Percentiles rank a stretch among this genome's conserved stretches.
Conservation (phyloP, 2,888 invertebrate species). For the Hyposoter dolosus region DNA sequence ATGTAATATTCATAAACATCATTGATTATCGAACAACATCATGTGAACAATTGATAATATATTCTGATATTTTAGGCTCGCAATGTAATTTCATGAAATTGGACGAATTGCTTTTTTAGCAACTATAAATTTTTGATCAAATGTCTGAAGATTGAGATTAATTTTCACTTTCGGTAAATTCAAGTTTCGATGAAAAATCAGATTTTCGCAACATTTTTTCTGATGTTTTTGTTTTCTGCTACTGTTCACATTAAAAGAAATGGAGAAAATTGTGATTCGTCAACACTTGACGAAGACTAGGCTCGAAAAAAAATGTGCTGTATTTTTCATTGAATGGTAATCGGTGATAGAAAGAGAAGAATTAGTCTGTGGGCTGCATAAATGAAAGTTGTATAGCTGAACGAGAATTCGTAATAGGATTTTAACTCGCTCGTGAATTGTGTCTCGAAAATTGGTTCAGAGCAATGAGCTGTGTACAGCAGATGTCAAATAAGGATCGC, state of each 20-base stretch:
- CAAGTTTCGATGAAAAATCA: background rate
- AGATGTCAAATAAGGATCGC: slow-evolving; percentile 8
- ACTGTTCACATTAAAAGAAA: background rate
- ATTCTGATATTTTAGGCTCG: no score
- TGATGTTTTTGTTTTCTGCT: background rate
- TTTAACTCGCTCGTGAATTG: slow-evolving; percentile 46
- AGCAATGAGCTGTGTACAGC: slow-evolving; percentile 5
- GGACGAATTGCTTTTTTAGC: background rate
- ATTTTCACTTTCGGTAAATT: background rate
- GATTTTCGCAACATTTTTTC: background rate
- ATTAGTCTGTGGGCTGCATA: background rate
- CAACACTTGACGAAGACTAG: background rate
- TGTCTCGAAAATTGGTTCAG: slow-evolving; percentile 19
- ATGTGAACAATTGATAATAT: no score
- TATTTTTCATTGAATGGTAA: background rate
- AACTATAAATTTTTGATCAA: background rate
- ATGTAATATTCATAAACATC: background rate
- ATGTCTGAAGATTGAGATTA: background rate
- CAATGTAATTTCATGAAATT: no score
- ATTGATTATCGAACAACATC: background rate
- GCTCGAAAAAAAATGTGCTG: background rate
- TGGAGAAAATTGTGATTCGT: background rate
- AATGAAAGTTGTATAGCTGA: background rate
- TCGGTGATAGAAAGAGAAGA: background rate
- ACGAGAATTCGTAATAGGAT: slow-evolving; percentile 13